Evolutionary conservation across 2,888 invertebrate species (phyloP).

Genomic region (Erebia ligea): DNA sequence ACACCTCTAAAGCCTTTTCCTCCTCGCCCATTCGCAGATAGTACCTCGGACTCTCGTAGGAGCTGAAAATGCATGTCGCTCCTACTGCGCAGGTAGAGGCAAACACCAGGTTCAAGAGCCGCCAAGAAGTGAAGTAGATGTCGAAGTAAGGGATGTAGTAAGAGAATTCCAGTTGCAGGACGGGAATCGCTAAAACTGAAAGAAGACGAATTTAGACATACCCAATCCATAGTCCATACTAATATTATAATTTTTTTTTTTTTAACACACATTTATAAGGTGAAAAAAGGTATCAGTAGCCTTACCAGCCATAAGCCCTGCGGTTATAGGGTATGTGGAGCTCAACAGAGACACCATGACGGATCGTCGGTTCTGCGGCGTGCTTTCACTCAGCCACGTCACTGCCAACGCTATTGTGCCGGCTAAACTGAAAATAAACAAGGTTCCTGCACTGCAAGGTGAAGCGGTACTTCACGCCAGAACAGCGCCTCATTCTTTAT

Average conservation of each 20-base stretch:
- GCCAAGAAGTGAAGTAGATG: constrained; percentile 88
- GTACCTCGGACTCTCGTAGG: constrained; percentile 91
- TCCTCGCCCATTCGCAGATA: constrained; percentile 82
- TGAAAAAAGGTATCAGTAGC: background rate
- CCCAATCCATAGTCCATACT: too few relatives aligned
- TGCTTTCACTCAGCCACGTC: constrained; percentile 59
- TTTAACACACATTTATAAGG: too few relatives aligned
- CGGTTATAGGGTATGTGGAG: constrained; percentile 54
- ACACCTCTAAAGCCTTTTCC: constrained; percentile 79
- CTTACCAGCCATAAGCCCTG: constrained; percentile 68
- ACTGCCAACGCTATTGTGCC: constrained; percentile 48
- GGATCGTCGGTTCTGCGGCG: constrained; percentile 52
- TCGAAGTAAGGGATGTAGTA: constrained; percentile 68
- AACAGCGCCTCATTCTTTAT: too few relatives aligned
- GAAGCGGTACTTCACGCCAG: too few relatives aligned
- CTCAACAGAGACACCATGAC: constrained; percentile 57
- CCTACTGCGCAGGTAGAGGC: constrained; percentile 85
- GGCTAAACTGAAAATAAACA: constrained; percentile 11
- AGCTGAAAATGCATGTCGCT: constrained; percentile 76
- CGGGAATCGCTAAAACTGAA: constrained; percentile 84
- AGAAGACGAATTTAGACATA: background rate
- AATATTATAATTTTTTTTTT: too few relatives aligned
- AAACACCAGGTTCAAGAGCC: constrained; percentile 85
- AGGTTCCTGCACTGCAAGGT: too few relatives aligned
- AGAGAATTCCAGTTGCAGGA: constrained; percentile 83